phyloP scores from a whole-genome alignment of 2,797 vertebrate genomes.

The Sebastolobus altivelis region DNA sequence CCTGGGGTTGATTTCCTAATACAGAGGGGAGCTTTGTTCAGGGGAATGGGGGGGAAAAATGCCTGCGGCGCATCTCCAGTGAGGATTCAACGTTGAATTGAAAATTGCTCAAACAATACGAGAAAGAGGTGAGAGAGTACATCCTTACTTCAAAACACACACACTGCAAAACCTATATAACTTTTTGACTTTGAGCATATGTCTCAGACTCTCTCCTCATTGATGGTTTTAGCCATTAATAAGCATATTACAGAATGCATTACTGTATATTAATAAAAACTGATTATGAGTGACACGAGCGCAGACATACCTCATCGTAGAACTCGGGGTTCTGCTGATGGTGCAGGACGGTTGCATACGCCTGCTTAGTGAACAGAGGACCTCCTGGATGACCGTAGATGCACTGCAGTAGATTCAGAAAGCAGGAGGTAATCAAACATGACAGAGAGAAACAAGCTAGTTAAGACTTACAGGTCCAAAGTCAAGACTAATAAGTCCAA shows the following conservation, averaged over 20 bases:
- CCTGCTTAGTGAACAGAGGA: slow-evolving; percentile 90
- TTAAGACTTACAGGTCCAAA: neutral
- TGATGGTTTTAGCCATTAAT: neutral
- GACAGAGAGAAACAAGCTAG: neutral
- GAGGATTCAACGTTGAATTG: neutral
- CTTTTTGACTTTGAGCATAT: neutral
- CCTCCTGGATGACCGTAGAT: slow-evolving; percentile 95
- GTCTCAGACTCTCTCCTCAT: neutral
- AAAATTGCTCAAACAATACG: slow-evolving; percentile 16
- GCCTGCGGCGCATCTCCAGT: slow-evolving; percentile 3
- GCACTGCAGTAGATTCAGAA: slow-evolving; percentile 82
- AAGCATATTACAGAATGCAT: neutral
- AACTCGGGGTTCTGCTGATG: slow-evolving; percentile 99
- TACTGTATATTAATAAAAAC: neutral
- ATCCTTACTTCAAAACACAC: slow-evolving; percentile 3
- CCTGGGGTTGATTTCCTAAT: slow-evolving; percentile 11
- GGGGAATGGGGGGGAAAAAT: slow-evolving; percentile 16
- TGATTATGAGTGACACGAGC: neutral
- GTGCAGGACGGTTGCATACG: slow-evolving; percentile 92
- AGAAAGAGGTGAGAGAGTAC: neutral
- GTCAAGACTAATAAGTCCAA: neutral
- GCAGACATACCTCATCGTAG: slow-evolving; percentile 92
- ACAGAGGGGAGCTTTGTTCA: slow-evolving; percentile 25
- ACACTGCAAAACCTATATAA: neutral
- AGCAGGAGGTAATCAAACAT: neutral